Base-by-base conservation (phyloP, 2,113 vertebrate genomes). In the Hiodon alosoides region DNA sequence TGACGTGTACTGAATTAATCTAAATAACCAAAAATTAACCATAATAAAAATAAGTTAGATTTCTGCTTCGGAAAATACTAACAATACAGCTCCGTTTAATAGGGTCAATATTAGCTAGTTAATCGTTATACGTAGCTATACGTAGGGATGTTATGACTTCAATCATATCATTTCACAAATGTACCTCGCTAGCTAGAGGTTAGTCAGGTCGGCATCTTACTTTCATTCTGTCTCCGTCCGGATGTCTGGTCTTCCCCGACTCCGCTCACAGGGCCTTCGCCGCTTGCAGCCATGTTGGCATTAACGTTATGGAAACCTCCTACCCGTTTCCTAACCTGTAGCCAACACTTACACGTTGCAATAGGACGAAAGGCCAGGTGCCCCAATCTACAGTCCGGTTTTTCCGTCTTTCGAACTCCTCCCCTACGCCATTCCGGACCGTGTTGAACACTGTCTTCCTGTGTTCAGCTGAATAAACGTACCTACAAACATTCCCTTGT, bases 241-340 rank as follows among this genome's bases (percentile, higher is more conserved):
- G 59, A 11, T 0, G 73, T 61, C 73, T 59, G 84, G 53, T 86
- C 83, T 70, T 84, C 87, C 46, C 7, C 70, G 58, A 61, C 75
- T 57, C 8, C 79, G 0, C 72, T 62, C 5, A 72, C 70, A 58
- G 79, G 79, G 78, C 71, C 79, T 72, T 74, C 73, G 68, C 31
- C 82, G 31, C 73, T 77, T 1, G 8, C 82, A 81, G 85, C 78
- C 89, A 90, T 90, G 74, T 75, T 88, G 80, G 80, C 81, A 79
- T 77, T 58, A 78, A 76, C 48, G 75, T 47, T 3, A 62, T n/a
- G 48, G 53, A 57, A 67, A 64, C 62, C 67, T 58, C 70, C 62
- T 54, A 68, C 57, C 68, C 67, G 48, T 59, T 60, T 60, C 70
- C 62, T 55, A 54, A 68, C 53, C 7, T 16, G 52, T 9, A 47